phyloP scores from a whole-genome alignment of 1,140 invertebrate genomes.

The Bombus balteatus region DNA sequence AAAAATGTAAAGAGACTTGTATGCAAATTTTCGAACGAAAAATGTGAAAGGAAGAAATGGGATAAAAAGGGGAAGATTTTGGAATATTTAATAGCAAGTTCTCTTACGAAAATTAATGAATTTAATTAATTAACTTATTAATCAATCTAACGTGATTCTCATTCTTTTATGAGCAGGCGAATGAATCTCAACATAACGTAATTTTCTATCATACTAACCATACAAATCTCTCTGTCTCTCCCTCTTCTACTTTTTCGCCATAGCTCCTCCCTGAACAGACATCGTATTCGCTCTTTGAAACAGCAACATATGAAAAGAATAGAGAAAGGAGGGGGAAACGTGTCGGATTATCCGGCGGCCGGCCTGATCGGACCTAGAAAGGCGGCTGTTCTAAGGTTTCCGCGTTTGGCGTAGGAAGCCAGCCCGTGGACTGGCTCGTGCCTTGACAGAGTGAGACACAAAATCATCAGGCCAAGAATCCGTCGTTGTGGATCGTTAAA shows the following conservation, averaged over 20 bases:
- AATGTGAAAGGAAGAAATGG: too few species aligned
- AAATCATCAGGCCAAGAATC: neutral
- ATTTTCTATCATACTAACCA: too few species aligned
- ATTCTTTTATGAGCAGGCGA: too few species aligned
- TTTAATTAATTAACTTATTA: too few species aligned
- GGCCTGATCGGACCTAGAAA: constrained; percentile 56
- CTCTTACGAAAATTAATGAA: too few species aligned
- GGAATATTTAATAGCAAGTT: too few species aligned
- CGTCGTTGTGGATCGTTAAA: neutral
- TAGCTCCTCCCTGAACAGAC: neutral
- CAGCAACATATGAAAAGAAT: neutral
- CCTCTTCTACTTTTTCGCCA: neutral
- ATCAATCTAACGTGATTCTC: too few species aligned
- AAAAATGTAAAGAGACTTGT: too few species aligned
- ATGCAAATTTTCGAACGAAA: too few species aligned
- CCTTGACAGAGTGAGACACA: constrained; percentile 32
- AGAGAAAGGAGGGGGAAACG: constrained; percentile 15
- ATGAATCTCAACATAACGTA: too few species aligned
- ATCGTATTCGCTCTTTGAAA: neutral
- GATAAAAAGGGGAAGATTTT: too few species aligned
- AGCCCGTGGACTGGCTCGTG: constrained; percentile 46
- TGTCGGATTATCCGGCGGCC: constrained; percentile 64
- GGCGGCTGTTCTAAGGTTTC: constrained; percentile 71
- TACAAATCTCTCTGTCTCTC: neutral
- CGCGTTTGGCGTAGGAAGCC: constrained; percentile 69